Conservation (phyloP, 2,888 invertebrate genomes). For the Leptopilina drosophilae region DNA sequence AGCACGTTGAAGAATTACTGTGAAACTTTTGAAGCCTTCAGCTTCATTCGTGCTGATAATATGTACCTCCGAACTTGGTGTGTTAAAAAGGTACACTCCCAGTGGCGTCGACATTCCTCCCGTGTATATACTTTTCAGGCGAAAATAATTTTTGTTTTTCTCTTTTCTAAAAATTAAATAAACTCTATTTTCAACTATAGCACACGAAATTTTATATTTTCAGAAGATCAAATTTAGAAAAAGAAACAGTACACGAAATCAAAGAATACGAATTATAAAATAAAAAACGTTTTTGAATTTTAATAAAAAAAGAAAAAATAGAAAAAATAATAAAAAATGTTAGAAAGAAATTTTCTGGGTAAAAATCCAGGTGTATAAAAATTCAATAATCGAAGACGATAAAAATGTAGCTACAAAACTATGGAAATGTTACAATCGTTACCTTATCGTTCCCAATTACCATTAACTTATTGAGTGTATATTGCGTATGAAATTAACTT, state of each 20-base stretch:
- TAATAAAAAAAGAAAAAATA: no score
- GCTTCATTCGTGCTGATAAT: conserved; percentile 38
- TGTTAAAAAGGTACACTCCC: conserved; percentile 39
- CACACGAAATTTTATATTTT: no score
- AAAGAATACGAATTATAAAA: no score
- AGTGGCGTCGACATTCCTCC: conserved; percentile 24
- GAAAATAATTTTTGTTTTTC: neutral
- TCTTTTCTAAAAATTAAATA: neutral
- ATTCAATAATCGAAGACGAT: neutral
- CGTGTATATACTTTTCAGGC: neutral
- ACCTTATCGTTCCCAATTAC: neutral
- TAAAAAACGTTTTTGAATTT: no score
- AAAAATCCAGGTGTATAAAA: no score
- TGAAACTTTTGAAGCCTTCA: conserved; percentile 35
- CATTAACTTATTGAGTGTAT: conserved; percentile 4
- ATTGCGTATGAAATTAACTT: conserved; percentile 12
- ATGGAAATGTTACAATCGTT: conserved; percentile 9
- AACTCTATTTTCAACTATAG: neutral
- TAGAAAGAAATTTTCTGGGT: no score
- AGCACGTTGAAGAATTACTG: conserved; percentile 34
- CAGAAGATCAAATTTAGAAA: no score
- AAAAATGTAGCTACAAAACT: neutral
- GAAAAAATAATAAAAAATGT: no score
- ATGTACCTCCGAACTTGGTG: conserved; percentile 21
- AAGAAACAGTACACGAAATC: no score